Evolutionary conservation across 2,888 invertebrate species (phyloP), one percentile per base, ranked within the genome.

Genomic region (Andrena flavipes): DNA sequence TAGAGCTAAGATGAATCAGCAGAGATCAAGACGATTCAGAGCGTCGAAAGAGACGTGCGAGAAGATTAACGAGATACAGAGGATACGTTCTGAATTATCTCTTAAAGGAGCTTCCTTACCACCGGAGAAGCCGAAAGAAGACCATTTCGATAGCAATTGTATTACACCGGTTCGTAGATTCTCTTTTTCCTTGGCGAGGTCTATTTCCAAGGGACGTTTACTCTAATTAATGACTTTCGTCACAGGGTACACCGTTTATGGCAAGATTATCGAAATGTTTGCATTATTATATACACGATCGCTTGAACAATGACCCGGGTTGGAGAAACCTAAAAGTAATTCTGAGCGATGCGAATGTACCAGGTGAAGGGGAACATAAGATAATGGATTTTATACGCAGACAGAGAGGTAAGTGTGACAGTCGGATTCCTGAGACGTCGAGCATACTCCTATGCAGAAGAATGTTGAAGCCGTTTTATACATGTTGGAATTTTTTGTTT

Each of bases 1-100:
- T 0, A 95, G 99, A 92, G 99, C 99, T 0, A 99, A 99, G 95
- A 99, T 99, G 99, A 99, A 99, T 94, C 99, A 99, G 93, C 99
- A 99, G 93, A 95, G 99, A 76, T 99, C 99, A 0, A 96, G 99
- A 86, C 96, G 99, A 90, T 99, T 99, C 94, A 96, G 99, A 67
- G 99, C 99, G 0, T 98, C 99, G 0, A 99, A 99, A 93, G 99
- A 99, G 94, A 96, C 97, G 0, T 95, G 95, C 60, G 99, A 99
- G 93, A 99, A 99, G 94, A 96, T 97, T 33, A 96, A 96, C 26
- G 98, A 99, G 94, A 96, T 99, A 70, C 96, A 97, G 62, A 95
- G 97, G 73, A 96, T 98, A 83, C 95, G 98, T 29, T 96, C 96
- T 0, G 97, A 98, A 89, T 94, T 98, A 49, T 92, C 95, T 70